Evolutionary conservation across 2,797 vertebrate species (phyloP), one percentile per base, ranked within the genome.

Genomic region (Champsocephalus gunnari): DNA sequence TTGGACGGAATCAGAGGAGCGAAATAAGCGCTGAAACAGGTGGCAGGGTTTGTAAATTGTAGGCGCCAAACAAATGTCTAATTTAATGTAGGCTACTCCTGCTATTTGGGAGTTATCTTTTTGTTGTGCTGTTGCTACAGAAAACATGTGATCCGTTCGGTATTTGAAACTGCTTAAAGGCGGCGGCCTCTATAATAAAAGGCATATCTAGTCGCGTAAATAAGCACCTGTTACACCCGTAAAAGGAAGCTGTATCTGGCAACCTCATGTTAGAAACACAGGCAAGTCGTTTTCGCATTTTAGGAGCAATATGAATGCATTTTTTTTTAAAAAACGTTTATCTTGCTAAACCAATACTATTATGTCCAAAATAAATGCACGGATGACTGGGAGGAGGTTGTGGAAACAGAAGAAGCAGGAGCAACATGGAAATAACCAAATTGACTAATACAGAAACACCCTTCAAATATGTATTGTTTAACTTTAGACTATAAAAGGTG

Each of bases 1-100:
- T 95, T 96, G 95, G 94, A 90, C 88, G 79, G 73, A 79, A 55
- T 51, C 66, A 66, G 67, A 51, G 48, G 80, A 76, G 75, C 71
- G 64, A 73, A 85, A 87, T 62, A 75, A 92, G 80, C 81, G 83
- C 77, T 75, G 59, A 62, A 87, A 92, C 91, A 92, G 91, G 91
- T 90, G 91, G 84, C 74, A 69, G 75, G 63, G 17, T 80, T 71
- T 83, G 64, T 43, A 41, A 66, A 45, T 84, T 70, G 64, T 63
- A 69, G 53, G 24, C 58, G 50, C 75, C 61, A 60, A 83, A 71
- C 56, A 64, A 63, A 71, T 64, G 67, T 72, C 49, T 47, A 13
- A 53, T 72, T 66, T 47, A 51, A 41, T 48, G 10, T 43, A 28
- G 4, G 28, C 28, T 28, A 56, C 69, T 11, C 9, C 1, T n/a